Base-by-base conservation (phyloP, 1,140 invertebrate species). In the Cyrtorhinus lividipennis region DNA sequence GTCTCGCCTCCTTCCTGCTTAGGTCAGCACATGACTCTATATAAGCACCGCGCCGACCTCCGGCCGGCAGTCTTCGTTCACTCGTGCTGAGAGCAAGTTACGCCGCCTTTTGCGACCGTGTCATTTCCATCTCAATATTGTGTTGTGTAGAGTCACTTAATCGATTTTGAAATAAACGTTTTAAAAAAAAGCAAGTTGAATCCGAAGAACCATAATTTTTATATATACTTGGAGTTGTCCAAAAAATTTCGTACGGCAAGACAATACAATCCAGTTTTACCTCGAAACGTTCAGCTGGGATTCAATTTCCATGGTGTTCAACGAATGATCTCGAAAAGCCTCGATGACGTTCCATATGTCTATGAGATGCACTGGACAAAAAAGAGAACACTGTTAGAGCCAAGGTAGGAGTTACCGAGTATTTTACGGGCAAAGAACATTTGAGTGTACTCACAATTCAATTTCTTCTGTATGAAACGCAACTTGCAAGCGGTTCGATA, bases 261-360 rank as follows among this genome's bases (percentile, higher is more conserved):
- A 5, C 5, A 38, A 38, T 8, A 15, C 30, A 38, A 38, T 8
- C 5, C 5, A 38, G 30, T 38, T 15, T 38, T 24, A 30, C 64
- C 92, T 78, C 10, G 92, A 88, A 20, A 94, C 86, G 73, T 90
- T 92, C 20, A 98, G 83, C 73, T 94, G 91, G 62, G 86, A 85
- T 62, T 87, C 83, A 2, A 90, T 87, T 69, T 98, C 92, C 62
- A 97, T 71, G 0, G 90, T 92, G 74, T 98, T 96, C 24, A 98
- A 79, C 62, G 92, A 92, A 78, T 97, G 95, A 75, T 98, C 95
- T 59, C 95, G 81, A 74, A 98, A 97, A 24, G 95, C 90, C 79
- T 99, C 95, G 67, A 98, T 98, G n/a, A 98, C 90, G 77, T 98
- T 98, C 94, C 94, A 98, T 71, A 99, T 95, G 76, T 98, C 95